These are phyloP conservation scores for Diarsia dahlii DNA, from an alignment of 2,888 invertebrate genomes.

Conservation along the genomic window DNA sequence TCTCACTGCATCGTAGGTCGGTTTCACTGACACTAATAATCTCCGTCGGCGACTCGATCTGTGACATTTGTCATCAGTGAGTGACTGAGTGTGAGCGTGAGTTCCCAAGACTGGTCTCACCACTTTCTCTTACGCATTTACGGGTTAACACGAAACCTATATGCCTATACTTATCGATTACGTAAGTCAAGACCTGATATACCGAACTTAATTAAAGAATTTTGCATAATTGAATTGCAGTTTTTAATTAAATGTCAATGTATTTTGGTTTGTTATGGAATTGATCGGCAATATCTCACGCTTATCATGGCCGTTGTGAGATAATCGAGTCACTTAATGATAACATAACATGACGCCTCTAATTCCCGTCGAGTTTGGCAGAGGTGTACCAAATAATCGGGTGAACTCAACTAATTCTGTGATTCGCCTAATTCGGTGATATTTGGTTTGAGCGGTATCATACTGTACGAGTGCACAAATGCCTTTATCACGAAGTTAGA, in stretches of 20 bases:
- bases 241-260: constrained; percentile 25
- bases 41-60: constrained; percentile 58
- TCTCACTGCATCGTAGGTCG: constrained; percentile 37
- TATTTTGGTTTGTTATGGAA: constrained; percentile 18
- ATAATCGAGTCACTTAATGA: neutral
- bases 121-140: constrained; percentile 62
- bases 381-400: no score
- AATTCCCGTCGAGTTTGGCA: no score
- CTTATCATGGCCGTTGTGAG: neutral
- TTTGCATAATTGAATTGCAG: constrained; percentile 32
- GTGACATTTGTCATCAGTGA: constrained; percentile 67
- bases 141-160: constrained; percentile 54
- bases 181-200: constrained; percentile 27
- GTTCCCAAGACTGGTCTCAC: constrained; percentile 48
- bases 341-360: neutral
- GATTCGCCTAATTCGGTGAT: no score
- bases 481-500: no score
- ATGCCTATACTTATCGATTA: constrained; percentile 52
- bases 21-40: constrained; percentile 66
- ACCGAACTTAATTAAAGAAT: constrained; percentile 25
- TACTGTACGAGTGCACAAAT: no score
- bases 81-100: constrained; percentile 20
- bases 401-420: no score
- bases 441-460: no score
- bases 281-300: neutral